Evolutionary conservation across 2,113 vertebrate genomes (phyloP), one percentile per base, ranked within the genome.

Genomic region (Poeciliopsis prolifica): DNA sequence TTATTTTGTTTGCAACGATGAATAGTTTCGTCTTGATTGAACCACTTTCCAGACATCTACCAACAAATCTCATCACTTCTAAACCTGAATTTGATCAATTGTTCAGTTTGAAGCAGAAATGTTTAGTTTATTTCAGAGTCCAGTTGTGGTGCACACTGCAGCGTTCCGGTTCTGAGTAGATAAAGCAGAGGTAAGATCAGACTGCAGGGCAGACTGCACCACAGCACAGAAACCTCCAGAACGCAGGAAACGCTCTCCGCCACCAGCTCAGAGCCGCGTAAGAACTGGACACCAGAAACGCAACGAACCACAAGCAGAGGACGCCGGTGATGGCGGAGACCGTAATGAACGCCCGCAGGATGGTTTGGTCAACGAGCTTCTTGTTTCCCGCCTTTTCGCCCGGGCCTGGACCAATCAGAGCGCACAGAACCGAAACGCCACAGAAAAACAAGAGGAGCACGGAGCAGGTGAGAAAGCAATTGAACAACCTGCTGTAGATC

Each of bases 391-490:
- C 19, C 28, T 26, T 22, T 29, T 61, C 13, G 13, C 64, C 26
- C 35, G 65, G 65, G 19, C 73, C 73, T 31, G 64, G 64, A 44
- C 8, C 19, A 19, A 67, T 42, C 3, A 68, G 58, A 67, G 42
- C 24, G 37, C 73, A 58, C 33, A 75, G 73, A 67, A 68, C 64
- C 0, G 73, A 75, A 64, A 64, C 9, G 51, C 51, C 24, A 24
- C 51, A 58, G 22, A 58, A 58, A 11, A 10, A 8, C 3, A 58
- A 1, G 7, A 64, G 7, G 29, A 64, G 15, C 17, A 33, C 7
- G 29, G 73, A 75, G 28, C 5, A 28, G 66, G 65, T 51, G 40
- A 61, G 17, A 44, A 42, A n/a, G 51, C 5, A 11, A 0, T 0
- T 7, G 24, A n/a, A 58, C 24, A 58, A 1, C 5, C 7, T 3